phyloP scores from a whole-genome alignment of 2,113 vertebrate species.

The Ariopsis seemanni region DNA sequence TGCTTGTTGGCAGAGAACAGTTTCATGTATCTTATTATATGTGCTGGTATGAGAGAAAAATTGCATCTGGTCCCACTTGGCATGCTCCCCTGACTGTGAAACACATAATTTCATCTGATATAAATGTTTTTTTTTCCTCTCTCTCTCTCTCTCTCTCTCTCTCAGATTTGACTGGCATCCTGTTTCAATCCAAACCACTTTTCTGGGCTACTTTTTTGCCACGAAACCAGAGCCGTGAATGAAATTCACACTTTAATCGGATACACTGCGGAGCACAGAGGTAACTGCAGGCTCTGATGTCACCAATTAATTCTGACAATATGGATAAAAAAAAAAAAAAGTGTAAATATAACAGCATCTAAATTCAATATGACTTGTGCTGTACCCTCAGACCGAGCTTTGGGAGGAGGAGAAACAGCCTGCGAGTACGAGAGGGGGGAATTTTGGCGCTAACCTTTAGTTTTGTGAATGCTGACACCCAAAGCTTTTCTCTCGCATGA shows the following conservation, averaged over 20 bases:
- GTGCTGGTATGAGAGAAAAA: slow-evolving; percentile 68
- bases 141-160: slow-evolving; percentile 18
- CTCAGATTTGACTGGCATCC: slow-evolving; percentile 58
- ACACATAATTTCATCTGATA: slow-evolving; percentile 65
- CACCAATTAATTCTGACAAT: slow-evolving; percentile 58
- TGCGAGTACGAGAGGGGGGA: slow-evolving; percentile 5
- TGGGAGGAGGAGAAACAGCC: slow-evolving; percentile 31
- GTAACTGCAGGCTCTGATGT: slow-evolving; percentile 53
- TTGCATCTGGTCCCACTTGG: slow-evolving; percentile 71
- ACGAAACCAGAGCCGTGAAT: slow-evolving; percentile 62
- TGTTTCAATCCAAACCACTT: slow-evolving; percentile 55
- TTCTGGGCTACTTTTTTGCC: slow-evolving; percentile 58
- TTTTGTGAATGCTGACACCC: slow-evolving; percentile 58
- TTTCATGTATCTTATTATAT: slow-evolving; percentile 69
- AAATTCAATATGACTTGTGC: slow-evolving; percentile 36
- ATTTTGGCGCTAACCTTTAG: slow-evolving; percentile 56
- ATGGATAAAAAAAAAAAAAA: slow-evolving; percentile 54
- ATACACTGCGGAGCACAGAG: slow-evolving; percentile 44
- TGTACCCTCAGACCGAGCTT: slow-evolving; percentile 25
- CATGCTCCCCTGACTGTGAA: slow-evolving; percentile 56
- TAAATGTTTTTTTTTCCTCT: slow-evolving; percentile 26
- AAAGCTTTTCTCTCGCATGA: slow-evolving; percentile 59
- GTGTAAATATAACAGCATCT: slow-evolving; percentile 50
- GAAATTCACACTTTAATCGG: slow-evolving; percentile 59
- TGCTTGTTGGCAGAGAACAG: slow-evolving; percentile 58